These are phyloP conservation scores for Meliscaeva auricollis DNA, from an alignment of 2,888 invertebrate genomes.

Conservation along the genomic window DNA sequence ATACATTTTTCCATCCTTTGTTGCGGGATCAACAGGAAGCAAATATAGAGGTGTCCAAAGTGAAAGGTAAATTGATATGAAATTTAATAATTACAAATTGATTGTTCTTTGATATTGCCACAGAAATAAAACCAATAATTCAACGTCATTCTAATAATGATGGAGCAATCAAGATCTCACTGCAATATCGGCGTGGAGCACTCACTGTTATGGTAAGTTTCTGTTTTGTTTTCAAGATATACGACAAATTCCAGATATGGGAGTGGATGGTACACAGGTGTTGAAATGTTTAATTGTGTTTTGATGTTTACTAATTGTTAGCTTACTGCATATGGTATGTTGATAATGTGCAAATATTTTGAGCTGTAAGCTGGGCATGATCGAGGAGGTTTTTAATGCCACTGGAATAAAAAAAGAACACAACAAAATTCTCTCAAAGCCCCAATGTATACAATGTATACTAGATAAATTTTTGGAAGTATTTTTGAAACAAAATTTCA, in stretches of 20 bases:
- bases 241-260: neutral
- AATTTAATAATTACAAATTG: neutral
- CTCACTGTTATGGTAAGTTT: constrained; percentile 90
- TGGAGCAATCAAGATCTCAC: constrained; percentile 89
- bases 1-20: constrained; percentile 99
- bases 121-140: constrained; percentile 81
- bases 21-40: constrained; percentile 96
- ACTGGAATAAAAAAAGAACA: too few relatives aligned
- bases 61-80: constrained; percentile 86
- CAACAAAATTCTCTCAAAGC: too few relatives aligned
- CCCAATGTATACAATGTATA: too few relatives aligned
- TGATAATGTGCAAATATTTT: too few relatives aligned
- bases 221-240: neutral
- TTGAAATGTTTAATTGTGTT: too few relatives aligned
- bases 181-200: constrained; percentile 90
- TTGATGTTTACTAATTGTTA: too few relatives aligned
- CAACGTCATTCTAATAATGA: constrained; percentile 82
- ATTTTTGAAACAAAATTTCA: too few relatives aligned
- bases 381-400: too few relatives aligned
- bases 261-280: too few relatives aligned
- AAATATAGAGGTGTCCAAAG: constrained; percentile 91
- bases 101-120: neutral
- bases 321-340: too few relatives aligned
- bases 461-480: too few relatives aligned
- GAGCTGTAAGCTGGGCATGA: too few relatives aligned